Conservation (phyloP, 2,888 invertebrate genomes). For the Tethea ocularis region DNA sequence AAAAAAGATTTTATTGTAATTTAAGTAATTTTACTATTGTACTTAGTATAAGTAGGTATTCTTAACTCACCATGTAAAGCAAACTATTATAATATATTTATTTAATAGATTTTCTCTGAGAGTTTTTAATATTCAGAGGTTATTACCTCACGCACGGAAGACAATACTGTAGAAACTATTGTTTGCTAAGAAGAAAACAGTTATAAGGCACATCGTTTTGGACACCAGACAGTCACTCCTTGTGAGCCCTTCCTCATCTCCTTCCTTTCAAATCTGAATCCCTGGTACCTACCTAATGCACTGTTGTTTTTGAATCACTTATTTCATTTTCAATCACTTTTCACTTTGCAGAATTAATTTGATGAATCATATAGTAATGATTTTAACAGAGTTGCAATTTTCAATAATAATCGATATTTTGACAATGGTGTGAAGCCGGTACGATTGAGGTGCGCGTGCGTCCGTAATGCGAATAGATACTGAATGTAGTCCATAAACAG, state of each 20-base stretch:
- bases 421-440: background rate
- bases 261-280: conserved; percentile 49
- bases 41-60: too few relatives aligned
- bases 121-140: background rate
- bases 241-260: conserved; percentile 19
- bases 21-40: too few relatives aligned
- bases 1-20: too few relatives aligned
- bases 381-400: background rate
- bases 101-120: too few relatives aligned
- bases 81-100: too few relatives aligned
- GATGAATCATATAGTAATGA: too few relatives aligned
- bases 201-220: background rate
- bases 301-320: background rate
- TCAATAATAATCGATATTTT: background rate
- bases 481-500: conserved; percentile 21
- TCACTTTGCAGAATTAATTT: background rate
- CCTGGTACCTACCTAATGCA: conserved; percentile 29
- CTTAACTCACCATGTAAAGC: too few relatives aligned
- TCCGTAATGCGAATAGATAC: conserved; percentile 19
- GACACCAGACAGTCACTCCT: too few relatives aligned
- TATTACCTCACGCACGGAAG: conserved; percentile 2
- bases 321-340: background rate
- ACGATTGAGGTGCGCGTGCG: conserved; percentile 14
- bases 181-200: background rate
- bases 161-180: conserved; percentile 10